phyloP scores from a whole-genome alignment of 2,888 invertebrate species.

The Tanytarsus gracilentus region DNA sequence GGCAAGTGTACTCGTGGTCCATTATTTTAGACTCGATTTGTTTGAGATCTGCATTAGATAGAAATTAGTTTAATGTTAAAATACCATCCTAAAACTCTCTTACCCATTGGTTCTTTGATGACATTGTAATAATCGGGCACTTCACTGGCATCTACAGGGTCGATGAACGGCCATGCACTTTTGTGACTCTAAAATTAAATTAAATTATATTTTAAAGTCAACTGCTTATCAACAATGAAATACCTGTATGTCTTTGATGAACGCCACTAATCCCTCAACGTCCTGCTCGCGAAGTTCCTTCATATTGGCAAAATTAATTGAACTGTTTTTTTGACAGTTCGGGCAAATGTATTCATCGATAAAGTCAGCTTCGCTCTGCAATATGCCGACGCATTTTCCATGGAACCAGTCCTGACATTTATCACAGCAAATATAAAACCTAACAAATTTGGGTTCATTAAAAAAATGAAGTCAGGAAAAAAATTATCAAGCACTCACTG shows the following conservation, averaged over 20 bases:
- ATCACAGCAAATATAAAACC: constrained; percentile 98
- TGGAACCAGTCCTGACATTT: constrained; percentile 99
- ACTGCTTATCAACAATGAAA: constrained; percentile 12
- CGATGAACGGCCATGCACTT: constrained; percentile 96
- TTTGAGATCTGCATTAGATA: constrained; percentile 68
- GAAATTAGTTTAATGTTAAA: constrained; percentile 12
- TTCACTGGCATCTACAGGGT: constrained; percentile 91
- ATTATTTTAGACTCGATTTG: constrained; percentile 83
- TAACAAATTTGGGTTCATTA: constrained; percentile 36
- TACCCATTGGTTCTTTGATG: constrained; percentile 94
- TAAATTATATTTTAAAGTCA: constrained; percentile 24
- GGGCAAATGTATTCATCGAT: constrained; percentile 97
- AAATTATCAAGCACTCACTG: constrained; percentile 56
- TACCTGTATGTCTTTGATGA: constrained; percentile 84
- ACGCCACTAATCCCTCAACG: constrained; percentile 70
- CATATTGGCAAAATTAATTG: constrained; percentile 83
- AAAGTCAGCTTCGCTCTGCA: constrained; percentile 87
- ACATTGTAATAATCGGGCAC: constrained; percentile 96
- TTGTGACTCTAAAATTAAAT: constrained; percentile 63
- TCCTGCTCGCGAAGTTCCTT: constrained; percentile 71
- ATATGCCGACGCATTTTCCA: constrained; percentile 90
- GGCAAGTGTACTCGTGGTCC: constrained; percentile 69
- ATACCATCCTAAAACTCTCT: constrained; percentile 37
- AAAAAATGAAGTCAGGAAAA: constrained; percentile 9
- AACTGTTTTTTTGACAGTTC: constrained; percentile 82